Evolutionary conservation across 1,140 invertebrate species (phyloP), one percentile per base, ranked within the genome.

Genomic region (Brachionus calyciflorus): DNA sequence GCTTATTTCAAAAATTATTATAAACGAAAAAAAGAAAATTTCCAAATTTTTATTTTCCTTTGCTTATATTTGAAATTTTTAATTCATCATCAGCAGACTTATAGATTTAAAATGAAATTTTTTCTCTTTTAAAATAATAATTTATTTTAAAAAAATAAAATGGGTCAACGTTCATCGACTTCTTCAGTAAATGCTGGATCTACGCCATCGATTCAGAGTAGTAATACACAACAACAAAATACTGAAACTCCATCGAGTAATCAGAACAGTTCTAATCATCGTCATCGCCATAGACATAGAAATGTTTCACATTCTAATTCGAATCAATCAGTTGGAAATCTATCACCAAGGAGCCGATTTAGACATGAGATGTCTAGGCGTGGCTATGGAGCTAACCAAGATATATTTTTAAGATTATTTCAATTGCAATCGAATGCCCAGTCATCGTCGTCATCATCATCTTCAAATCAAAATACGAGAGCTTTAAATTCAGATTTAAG

Each of bases 101-200:
- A n/a, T n/a, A n/a, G n/a, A n/a, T n/a, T n/a, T n/a, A n/a, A n/a
- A n/a, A n/a, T n/a, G n/a, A n/a, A 26, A 37, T 33, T 60, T 60
- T 37, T 60, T 60, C 19, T 19, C 17, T 33, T 60, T 17, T 60
- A 37, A 60, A 33, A 37, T 33, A 60, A 33, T 26, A 60, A 60
- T n/a, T 60, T 19, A 12, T 60, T 10, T 17, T 17, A 60, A n/a
- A 33, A 33, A 33, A 60, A 24, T 21, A 65, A 41, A 65, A 65
- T 65, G 60, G 60, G 60, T 26, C 60, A 65, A 41, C 60, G 60
- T 30, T 65, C 60, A 14, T 65, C 60, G 30, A 65, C 60, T 44
- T 19, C 60, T 65, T 60, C 55, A 37, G 19, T 60, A n/a, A 60
- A 60, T n/a, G 44, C 19, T 24, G 26, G 17, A 14, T 41, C 37